phyloP scores from a whole-genome alignment of 2,113 vertebrate species.

The Corythoichthys haematopterus region DNA sequence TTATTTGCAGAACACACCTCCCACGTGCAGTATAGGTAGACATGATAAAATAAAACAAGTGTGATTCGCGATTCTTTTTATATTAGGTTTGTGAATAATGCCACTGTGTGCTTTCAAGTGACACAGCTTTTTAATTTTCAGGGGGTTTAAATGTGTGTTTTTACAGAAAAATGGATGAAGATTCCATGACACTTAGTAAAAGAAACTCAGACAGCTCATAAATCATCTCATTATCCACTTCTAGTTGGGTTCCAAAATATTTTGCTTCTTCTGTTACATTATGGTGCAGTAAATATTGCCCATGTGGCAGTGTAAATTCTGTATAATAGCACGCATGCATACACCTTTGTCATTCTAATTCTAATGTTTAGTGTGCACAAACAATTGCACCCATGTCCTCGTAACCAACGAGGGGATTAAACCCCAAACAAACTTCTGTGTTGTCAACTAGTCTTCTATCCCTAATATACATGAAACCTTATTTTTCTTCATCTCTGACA shows the following conservation, averaged over 20 bases:
- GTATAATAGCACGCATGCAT: slow-evolving; percentile 7
- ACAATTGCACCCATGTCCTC: slow-evolving; percentile 6
- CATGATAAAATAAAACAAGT: too few species aligned
- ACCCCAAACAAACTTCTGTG: slow-evolving; percentile 23
- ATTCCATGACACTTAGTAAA: neutral
- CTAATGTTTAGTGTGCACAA: slow-evolving; percentile 24
- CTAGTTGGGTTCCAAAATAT: slow-evolving; percentile 16
- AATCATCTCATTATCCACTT: neutral
- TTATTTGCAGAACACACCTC: neutral
- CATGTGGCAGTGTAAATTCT: slow-evolving; percentile 16
- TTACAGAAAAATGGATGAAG: neutral
- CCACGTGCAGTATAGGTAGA: too few species aligned
- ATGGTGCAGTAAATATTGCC: neutral
- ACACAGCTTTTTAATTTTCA: too few species aligned
- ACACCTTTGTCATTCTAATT: neutral
- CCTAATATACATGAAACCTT: slow-evolving; percentile 1
- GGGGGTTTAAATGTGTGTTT: too few species aligned
- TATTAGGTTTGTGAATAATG: neutral
- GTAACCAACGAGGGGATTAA: slow-evolving; percentile 50
- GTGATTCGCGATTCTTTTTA: too few species aligned
- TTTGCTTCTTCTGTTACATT: slow-evolving; percentile 7
- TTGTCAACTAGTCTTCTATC: slow-evolving; percentile 48
- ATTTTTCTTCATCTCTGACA: too few species aligned
- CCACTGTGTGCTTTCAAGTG: neutral
- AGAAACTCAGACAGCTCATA: neutral